Conservation (phyloP, 1,140 invertebrate genomes). For the Trypoxylus dichotomus region DNA sequence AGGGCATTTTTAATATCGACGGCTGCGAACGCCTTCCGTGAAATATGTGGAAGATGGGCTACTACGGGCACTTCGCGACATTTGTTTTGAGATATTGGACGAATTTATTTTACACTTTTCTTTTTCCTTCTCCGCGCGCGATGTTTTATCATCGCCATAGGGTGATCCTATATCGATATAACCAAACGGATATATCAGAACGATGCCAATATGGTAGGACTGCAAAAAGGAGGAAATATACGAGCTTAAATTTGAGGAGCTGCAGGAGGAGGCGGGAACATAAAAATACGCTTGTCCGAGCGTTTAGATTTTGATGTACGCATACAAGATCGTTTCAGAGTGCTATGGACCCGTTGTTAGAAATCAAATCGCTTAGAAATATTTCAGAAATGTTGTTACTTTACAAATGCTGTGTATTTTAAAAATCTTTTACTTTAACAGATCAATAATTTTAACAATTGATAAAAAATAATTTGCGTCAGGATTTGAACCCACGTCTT, state of each 20-base stretch:
- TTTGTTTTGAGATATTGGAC: conserved; percentile 45
- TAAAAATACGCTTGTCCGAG: conserved; percentile 15
- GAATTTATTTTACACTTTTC: conserved; percentile 36
- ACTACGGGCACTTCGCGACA: conserved; percentile 39
- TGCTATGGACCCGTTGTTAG: no score
- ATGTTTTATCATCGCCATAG: not conserved
- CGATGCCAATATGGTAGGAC: not conserved
- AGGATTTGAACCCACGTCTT: no score
- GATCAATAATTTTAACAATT: no score
- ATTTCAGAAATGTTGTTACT: no score
- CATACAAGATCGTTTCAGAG: not conserved
- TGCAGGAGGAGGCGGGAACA: not conserved
- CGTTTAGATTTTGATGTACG: not conserved
- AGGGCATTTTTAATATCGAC: conserved; percentile 46
- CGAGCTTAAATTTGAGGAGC: not conserved
- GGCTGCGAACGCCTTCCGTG: conserved; percentile 34
- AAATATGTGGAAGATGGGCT: conserved; percentile 41
- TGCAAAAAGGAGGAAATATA: not conserved
- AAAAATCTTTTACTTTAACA: no score
- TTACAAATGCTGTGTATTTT: no score
- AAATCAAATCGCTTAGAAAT: no score
- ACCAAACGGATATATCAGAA: not conserved
- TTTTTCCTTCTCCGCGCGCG: not conserved
- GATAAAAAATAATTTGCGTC: no score
- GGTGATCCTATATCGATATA: not conserved